phyloP scores from a whole-genome alignment of 2,113 vertebrate genomes.

The Takifugu flavidus region DNA sequence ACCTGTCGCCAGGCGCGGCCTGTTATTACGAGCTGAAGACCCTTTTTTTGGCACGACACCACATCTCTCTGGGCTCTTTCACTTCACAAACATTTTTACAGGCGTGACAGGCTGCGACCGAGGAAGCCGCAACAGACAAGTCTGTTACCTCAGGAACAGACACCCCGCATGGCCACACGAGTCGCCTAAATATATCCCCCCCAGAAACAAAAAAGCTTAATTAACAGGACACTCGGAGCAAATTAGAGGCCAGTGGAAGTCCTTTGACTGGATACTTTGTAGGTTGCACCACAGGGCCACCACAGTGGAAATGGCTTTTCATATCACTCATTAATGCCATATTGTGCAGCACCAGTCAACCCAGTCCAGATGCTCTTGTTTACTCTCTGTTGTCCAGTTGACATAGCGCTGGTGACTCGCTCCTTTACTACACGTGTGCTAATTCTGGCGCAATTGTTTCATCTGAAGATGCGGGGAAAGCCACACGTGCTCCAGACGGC shows the following conservation, averaged over 20 bases:
- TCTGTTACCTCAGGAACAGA: conserved; percentile 66
- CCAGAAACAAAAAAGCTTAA: conserved; percentile 60
- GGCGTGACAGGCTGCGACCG: conserved; percentile 61
- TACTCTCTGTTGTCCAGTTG: conserved; percentile 24
- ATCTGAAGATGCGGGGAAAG: conserved; percentile 46
- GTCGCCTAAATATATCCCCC: conserved; percentile 70
- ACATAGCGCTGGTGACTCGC: conserved; percentile 19
- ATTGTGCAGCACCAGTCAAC: conserved; percentile 17
- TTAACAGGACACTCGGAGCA: conserved; percentile 64
- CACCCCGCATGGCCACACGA: conserved; percentile 61
- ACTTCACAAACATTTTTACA: conserved; percentile 78
- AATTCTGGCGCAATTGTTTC: conserved; percentile 26
- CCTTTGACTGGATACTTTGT: conserved; percentile 50
- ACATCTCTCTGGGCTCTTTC: conserved; percentile 58
- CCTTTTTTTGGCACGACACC: conserved; percentile 62
- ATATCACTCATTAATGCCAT: conserved; percentile 26
- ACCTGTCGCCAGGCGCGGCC: conserved; percentile 41
- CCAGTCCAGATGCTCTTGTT: conserved; percentile 2
- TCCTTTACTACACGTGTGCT: conserved; percentile 55
- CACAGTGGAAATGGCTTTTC: conserved; percentile 43
- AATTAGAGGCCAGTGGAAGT: conserved; percentile 66
- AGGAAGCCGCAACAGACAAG: conserved; percentile 64
- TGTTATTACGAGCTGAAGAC: conserved; percentile 42
- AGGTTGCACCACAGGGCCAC: conserved; percentile 32
- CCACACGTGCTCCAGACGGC: conserved; percentile 68